phyloP scores from a whole-genome alignment of 2,113 vertebrate genomes.

The Protobothrops mucrosquamatus region DNA sequence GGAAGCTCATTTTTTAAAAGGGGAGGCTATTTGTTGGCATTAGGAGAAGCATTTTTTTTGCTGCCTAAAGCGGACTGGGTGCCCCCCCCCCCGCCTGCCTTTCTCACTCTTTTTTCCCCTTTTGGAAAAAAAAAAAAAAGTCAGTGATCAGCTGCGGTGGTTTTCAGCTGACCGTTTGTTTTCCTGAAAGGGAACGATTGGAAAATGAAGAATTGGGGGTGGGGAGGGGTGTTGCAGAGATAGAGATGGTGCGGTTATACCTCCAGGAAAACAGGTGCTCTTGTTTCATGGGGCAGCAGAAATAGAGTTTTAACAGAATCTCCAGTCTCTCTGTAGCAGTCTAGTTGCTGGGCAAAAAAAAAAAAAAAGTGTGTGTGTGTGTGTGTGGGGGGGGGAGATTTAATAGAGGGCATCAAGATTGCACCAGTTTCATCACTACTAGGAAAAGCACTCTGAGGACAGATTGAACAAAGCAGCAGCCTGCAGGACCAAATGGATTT shows the following conservation, averaged over 20 bases:
- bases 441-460: background rate
- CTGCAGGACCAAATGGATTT: background rate
- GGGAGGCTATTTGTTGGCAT: background rate
- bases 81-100: background rate
- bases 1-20: slow-evolving; percentile 10
- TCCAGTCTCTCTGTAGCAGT: background rate
- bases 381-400: too few relatives aligned
- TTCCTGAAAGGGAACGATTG: accelerated
- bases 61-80: background rate
- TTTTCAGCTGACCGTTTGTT: background rate
- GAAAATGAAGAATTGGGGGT: background rate
- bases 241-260: background rate
- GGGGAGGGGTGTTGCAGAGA: background rate
- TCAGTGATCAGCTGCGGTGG: background rate
- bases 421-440: background rate
- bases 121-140: background rate
- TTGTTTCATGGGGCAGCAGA: background rate
- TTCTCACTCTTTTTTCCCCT: background rate
- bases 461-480: background rate
- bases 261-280: background rate
- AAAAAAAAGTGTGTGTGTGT: too few relatives aligned
- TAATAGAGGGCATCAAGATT: background rate
- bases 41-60: background rate
- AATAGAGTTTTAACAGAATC: background rate
- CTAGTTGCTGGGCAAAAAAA: background rate